Conservation (phyloP, 53 echinoderm and acorn worm genomes). For the Hippasteria phrygiana region DNA sequence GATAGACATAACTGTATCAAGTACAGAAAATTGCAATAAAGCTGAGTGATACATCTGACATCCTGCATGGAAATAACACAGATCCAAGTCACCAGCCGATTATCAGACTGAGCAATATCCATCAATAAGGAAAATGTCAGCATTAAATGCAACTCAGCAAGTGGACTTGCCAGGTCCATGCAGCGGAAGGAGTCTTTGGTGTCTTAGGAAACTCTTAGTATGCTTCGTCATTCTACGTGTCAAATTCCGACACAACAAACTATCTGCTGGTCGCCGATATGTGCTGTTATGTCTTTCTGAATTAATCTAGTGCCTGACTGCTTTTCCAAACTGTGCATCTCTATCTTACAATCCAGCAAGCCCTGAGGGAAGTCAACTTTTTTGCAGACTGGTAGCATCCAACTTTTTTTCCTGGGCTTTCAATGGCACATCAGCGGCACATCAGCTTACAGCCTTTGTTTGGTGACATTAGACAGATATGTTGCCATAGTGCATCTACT, state of each 20-base stretch:
- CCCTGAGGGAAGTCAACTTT: not conserved
- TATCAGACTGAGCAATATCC: no score
- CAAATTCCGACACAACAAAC: constrained; percentile 16
- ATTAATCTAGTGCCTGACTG: not conserved
- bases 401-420: not conserved
- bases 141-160: no score
- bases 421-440: not conserved
- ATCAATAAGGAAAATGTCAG: no score
- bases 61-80: no score
- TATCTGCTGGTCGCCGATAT: constrained; percentile 31
- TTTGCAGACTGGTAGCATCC: not conserved
- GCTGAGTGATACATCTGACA: no score
- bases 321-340: not conserved
- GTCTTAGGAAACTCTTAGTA: constrained; percentile 11
- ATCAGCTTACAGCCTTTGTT: no score
- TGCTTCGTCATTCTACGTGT: constrained; percentile 21
- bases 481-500: constrained; percentile 39
- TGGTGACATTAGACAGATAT: constrained; percentile 27
- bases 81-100: no score
- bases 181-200: constrained; percentile 6
- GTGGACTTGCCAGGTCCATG: no score
- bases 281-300: not conserved
- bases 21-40: no score
- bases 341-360: not conserved
- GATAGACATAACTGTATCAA: no score